Evolutionary conservation across 2,888 invertebrate species (phyloP).

Genomic region (Hydropsyche betteni): DNA sequence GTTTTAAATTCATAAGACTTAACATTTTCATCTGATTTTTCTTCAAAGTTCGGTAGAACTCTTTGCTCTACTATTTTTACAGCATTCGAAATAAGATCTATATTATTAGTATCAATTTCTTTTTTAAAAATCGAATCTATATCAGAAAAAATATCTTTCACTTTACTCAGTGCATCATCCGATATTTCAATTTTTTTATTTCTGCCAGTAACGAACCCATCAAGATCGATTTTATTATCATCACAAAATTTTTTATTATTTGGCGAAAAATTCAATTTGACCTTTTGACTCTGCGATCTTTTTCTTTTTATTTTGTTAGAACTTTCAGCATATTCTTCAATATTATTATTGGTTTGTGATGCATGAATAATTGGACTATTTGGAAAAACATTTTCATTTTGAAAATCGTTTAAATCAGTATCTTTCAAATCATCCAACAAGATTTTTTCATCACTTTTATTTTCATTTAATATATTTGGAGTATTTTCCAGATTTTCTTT

Average conservation of each 20-base stretch:
- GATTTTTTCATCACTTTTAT: neutral
- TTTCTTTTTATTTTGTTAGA: neutral
- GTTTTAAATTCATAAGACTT: constrained; percentile 57
- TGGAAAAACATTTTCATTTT: neutral
- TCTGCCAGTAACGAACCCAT: constrained; percentile 62
- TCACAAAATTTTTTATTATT: neutral
- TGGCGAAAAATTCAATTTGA: neutral
- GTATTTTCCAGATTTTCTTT: constrained; percentile 10
- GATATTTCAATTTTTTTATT: constrained; percentile 57
- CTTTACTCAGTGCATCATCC: constrained; percentile 31
- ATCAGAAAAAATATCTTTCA: constrained; percentile 47
- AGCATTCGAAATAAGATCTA: too few species aligned
- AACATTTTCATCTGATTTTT: too few species aligned
- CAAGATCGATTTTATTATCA: neutral
- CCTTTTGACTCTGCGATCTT: neutral
- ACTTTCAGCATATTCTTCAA: neutral
- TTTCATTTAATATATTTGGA: neutral
- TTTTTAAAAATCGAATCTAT: constrained; percentile 41
- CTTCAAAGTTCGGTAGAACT: too few species aligned
- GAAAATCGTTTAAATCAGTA: neutral
- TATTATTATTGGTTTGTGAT: neutral
- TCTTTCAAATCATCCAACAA: neutral
- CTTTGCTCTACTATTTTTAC: too few species aligned
- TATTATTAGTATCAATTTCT: constrained; percentile 39
- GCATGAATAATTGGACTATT: neutral